A percentile compares a stretch with the other conserved stretches of the same genome.
These are phyloP conservation scores for Glyptemys insculpta DNA, from an alignment of 2,797 vertebrate species.

Conservation along the genomic window DNA sequence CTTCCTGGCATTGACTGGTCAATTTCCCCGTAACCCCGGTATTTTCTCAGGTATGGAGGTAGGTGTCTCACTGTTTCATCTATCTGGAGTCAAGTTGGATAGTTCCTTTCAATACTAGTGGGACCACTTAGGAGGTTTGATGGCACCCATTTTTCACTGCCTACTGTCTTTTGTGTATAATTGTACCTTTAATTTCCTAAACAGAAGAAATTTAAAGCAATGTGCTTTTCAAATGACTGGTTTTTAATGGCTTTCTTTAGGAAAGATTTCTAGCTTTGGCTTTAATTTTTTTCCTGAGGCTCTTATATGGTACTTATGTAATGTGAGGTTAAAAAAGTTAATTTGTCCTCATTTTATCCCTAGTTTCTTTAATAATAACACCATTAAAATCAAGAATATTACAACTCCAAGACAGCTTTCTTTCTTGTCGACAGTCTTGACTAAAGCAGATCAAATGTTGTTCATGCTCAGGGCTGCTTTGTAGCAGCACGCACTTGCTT, in stretches of 20 bases:
- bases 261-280: not conserved
- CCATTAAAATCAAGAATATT: not conserved
- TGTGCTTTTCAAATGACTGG: not conserved
- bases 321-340: not conserved
- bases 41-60: not conserved
- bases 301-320: not conserved
- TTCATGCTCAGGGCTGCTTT: not conserved
- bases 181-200: not conserved
- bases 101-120: not conserved
- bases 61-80: not conserved
- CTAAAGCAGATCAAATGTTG: not conserved
- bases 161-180: not conserved
- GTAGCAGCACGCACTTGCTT: not conserved
- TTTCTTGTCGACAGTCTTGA: not conserved
- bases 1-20: not conserved
- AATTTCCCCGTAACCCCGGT: not conserved
- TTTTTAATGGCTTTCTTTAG: not conserved
- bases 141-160: not conserved
- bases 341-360: not conserved
- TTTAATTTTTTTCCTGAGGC: not conserved
- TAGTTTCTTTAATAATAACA: not conserved
- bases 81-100: not conserved
- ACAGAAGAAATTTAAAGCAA: not conserved
- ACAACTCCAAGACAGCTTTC: not conserved
- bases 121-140: not conserved